Base-by-base conservation (phyloP, 2,888 invertebrate genomes). In the Apodemia hepburni region DNA sequence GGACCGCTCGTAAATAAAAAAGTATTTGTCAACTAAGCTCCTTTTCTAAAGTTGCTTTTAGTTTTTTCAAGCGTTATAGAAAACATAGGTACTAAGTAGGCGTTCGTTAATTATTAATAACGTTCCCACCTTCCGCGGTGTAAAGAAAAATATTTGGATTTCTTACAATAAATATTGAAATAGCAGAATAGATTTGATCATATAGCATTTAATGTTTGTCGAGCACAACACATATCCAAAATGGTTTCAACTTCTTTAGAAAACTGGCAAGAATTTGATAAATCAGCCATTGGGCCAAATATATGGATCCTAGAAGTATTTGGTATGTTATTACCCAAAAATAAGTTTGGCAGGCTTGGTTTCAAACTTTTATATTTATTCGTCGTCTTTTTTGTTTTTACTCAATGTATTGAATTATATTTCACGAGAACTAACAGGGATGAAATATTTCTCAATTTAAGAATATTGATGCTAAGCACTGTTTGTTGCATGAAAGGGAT, bases 391-490 rank as follows among this genome's bases (percentile, higher is more conserved):
- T 89, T 88, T 63, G 85, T 89, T 2, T 0, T 82, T 3, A 78
- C 86, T 0, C 83, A 89, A 63, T 87, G 78, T 61, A 74, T 84
- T 63, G 90, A 89, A 64, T 71, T 87, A 3, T 86, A 81, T 58
- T 75, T 80, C 0, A 80, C 86, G 62, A 76, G 79, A 70, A 81
- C 84, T 0, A 73, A 89, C 65, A 69, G 87, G 58, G 81, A 83
- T 71, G 75, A 77, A 0, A 82, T 86, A 0, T 61, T 87, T n/a
- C 84, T 82, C 0, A 88, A 88, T 66, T 68, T 88, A 38, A 87
- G 80, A 69, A 84, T 87, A 67, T 84, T 88, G 0, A 86, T 87
- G 84, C 66, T 87, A 49, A 87, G 87, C 69, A 75, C 81, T 9
- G 76, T 88, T n/a, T 85, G 84, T 63, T 65, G 83, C 1, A 71